Conservation (phyloP, 2,797 vertebrate species). For the Xyrichtys novacula region DNA sequence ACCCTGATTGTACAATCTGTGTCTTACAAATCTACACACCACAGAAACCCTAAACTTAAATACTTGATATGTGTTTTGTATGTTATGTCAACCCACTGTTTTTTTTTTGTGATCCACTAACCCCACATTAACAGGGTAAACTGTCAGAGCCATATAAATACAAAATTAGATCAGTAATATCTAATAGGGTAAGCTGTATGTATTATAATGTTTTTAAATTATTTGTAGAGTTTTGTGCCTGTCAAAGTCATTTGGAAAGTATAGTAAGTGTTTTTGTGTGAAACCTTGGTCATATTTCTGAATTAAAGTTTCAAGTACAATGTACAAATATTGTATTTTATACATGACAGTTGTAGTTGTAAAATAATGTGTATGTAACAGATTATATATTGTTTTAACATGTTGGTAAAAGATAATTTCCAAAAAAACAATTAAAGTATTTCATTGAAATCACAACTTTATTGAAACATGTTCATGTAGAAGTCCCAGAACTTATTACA, state of each 20-base stretch:
- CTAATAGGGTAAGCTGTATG: too few relatives aligned
- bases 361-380: conserved; percentile 28
- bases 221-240: conserved; percentile 47
- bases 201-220: conserved; percentile 19
- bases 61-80: conserved; percentile 4
- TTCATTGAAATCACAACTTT: conserved; percentile 54
- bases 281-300: too few relatives aligned
- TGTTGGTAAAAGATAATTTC: conserved; percentile 61
- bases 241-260: conserved; percentile 47
- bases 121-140: background rate
- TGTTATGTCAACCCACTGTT: background rate
- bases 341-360: conserved; percentile 35
- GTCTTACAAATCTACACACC: background rate
- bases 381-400: conserved; percentile 37
- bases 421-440: conserved; percentile 59
- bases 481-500: background rate
- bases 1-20: background rate
- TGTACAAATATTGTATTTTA: conserved; percentile 60
- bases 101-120: background rate
- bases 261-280: conserved; percentile 6
- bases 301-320: conserved; percentile 29
- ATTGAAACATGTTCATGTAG: conserved; percentile 44
- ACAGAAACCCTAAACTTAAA: background rate
- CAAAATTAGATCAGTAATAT: too few relatives aligned
- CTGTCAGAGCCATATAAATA: conserved; percentile 4